Conservation (phyloP, 2,113 vertebrate species). For the Coreoperca whiteheadi region DNA sequence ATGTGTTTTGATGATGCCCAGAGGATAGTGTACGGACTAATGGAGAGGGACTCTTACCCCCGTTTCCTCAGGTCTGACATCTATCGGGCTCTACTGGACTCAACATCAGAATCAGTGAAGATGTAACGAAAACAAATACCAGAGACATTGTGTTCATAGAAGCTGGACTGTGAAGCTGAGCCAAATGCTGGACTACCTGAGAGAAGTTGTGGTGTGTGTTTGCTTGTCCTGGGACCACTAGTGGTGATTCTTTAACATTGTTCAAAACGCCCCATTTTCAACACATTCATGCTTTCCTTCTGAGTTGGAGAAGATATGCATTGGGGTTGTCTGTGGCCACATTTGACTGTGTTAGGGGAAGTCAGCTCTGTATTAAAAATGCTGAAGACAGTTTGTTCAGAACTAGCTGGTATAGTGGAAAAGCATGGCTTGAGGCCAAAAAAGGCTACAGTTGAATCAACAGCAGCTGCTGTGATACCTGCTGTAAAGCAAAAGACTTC, state of each 20-base stretch:
- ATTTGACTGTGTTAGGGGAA: background rate
- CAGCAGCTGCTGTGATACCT: background rate
- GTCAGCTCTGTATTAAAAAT: background rate
- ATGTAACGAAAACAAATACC: slow-evolving; percentile 25
- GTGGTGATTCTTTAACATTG: background rate
- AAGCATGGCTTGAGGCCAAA: background rate
- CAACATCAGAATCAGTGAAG: slow-evolving; percentile 79
- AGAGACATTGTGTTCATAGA: background rate
- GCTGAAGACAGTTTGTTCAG: background rate
- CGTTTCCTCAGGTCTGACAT: slow-evolving; percentile 89
- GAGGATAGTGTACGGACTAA: slow-evolving; percentile 87
- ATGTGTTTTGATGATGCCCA: slow-evolving; percentile 89
- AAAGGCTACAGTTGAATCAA: slow-evolving; percentile 4
- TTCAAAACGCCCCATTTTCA: background rate
- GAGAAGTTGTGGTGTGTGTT: background rate
- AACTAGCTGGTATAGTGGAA: background rate
- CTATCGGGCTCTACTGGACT: slow-evolving; percentile 88
- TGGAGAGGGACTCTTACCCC: slow-evolving; percentile 92
- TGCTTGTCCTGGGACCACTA: slow-evolving; percentile 8
- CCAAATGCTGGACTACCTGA: slow-evolving; percentile 23
- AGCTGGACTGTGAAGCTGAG: slow-evolving; percentile 19
- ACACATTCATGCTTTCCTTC: background rate
- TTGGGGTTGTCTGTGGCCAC: background rate
- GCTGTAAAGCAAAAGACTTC: slow-evolving; percentile 26
- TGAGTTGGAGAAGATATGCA: slow-evolving; percentile 1